These are phyloP conservation scores for Cryptocephalus primarius DNA, from an alignment of 2,888 invertebrate genomes.

Conservation along the genomic window DNA sequence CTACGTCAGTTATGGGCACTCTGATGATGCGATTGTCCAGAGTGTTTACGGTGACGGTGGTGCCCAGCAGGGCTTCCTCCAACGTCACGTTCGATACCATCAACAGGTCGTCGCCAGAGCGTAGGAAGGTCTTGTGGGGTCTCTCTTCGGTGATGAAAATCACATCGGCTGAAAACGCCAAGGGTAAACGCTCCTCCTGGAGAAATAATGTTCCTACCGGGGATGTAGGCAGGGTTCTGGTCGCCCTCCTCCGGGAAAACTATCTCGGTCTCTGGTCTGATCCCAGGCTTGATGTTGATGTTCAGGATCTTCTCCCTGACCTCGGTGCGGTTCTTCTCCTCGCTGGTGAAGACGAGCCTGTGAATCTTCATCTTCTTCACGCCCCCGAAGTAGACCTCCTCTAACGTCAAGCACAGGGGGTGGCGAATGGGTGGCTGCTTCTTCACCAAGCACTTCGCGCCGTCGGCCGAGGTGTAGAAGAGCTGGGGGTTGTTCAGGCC, in stretches of 20 bases:
- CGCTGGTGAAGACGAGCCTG: constrained; percentile 55
- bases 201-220: constrained; percentile 33
- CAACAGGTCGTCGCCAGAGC: constrained; percentile 57
- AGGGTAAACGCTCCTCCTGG: neutral
- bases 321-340: constrained; percentile 50
- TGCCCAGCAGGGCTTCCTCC: constrained; percentile 61
- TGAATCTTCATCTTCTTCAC: constrained; percentile 78
- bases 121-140: constrained; percentile 53
- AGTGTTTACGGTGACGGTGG: constrained; percentile 53
- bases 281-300: constrained; percentile 64
- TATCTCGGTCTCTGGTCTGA: constrained; percentile 60
- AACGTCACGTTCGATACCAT: constrained; percentile 50
- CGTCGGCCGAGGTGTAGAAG: constrained; percentile 48
- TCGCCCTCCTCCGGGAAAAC: constrained; percentile 72
- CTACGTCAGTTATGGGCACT: constrained; percentile 60
- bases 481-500: constrained; percentile 51
- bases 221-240: constrained; percentile 60
- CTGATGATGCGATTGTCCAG: constrained; percentile 59
- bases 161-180: constrained; percentile 59
- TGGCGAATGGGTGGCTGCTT: constrained; percentile 50
- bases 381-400: constrained; percentile 60
- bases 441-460: constrained; percentile 48
- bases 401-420: constrained; percentile 46
- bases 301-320: constrained; percentile 61
- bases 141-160: constrained; percentile 64